Evolutionary conservation across 2,797 vertebrate species (phyloP), one percentile per base, ranked within the genome.

Genomic region (Characodon lateralis): DNA sequence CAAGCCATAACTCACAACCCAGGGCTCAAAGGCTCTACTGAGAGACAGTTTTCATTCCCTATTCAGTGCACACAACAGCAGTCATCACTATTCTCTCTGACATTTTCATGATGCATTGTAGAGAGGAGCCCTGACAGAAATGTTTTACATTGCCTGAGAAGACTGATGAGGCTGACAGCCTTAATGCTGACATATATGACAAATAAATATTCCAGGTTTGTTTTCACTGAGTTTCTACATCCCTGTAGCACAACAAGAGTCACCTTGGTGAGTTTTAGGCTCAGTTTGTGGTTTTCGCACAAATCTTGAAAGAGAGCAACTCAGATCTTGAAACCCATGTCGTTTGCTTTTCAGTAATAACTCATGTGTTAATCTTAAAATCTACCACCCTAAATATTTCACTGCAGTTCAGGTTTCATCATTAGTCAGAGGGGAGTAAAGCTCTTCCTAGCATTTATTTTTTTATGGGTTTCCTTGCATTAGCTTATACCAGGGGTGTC

Each of bases 141-240:
- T 88, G 80, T 83, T 85, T 86, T 73, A 43, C n/a, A 73, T 78
- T 74, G 86, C 90, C 84, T 83, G 74, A n/a, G 68, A 87, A 90
- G 85, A 93, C 78, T 65, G 91, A 91, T 89, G 88, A 84, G 78
- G 77, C 81, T 51, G 84, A 73, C 20, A 24, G 73, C 69, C 79
- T 76, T 75, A 81, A 79, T 22, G 73, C 83, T 55, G 77, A 73
- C 74, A 77, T 61, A 59, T 76, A 80, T 75, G 56, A 35, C 35
- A 77, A 78, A 73, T 65, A 59, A 76, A 82, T 20, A 68, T 68
- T 59, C 50, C 78, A 72, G 8, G n/a, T 83, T 39, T 7, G 41
- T 70, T 74, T 70, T 10, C 51, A 41, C 48, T 58, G 10, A 53
- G 68, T 72, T 55, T 41, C 9, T 69, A 53, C 39, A 14, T 18